A percentile compares a stretch with the other conserved stretches of the same genome.
These are phyloP conservation scores for Limonius californicus DNA, from an alignment of 1,140 invertebrate genomes.

Conservation along the genomic window DNA sequence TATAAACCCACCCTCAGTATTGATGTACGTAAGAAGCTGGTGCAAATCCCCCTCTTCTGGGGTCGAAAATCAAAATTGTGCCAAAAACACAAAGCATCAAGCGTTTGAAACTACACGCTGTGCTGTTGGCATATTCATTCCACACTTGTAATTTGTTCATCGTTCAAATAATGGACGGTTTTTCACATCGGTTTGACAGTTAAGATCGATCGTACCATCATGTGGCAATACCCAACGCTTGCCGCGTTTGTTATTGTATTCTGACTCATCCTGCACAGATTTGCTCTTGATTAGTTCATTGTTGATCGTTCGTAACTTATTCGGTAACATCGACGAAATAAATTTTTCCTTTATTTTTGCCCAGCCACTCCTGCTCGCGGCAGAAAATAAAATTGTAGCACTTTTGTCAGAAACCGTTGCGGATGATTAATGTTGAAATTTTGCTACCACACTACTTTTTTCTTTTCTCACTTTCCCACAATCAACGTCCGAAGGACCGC, in stretches of 20 bases:
- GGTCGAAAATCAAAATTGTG: slow-evolving; percentile 24
- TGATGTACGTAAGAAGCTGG: neutral
- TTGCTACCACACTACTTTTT: too few relatives aligned
- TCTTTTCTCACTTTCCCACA: too few relatives aligned
- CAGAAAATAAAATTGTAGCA: too few relatives aligned
- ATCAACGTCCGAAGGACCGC: too few relatives aligned
- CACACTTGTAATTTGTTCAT: slow-evolving; percentile 34
- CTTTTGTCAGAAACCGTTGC: too few relatives aligned
- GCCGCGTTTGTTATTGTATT: slow-evolving; percentile 17
- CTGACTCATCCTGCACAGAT: neutral
- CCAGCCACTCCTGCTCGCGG: too few relatives aligned
- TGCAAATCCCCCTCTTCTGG: neutral
- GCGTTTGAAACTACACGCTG: slow-evolving; percentile 27
- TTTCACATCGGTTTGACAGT: slow-evolving; percentile 27
- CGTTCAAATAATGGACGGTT: slow-evolving; percentile 16
- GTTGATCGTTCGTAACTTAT: neutral
- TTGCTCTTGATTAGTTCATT: slow-evolving; percentile 13
- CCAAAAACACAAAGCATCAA: slow-evolving; percentile 21
- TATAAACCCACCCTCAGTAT: slow-evolving; percentile 32
- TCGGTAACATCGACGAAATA: neutral
- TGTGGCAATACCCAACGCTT: slow-evolving; percentile 22
- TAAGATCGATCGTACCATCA: slow-evolving; percentile 36
- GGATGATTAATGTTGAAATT: too few relatives aligned
- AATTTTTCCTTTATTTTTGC: too few relatives aligned
- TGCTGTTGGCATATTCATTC: slow-evolving; percentile 35